Conservation (phyloP, 2,888 invertebrate species). For the Doris montereyensis region DNA sequence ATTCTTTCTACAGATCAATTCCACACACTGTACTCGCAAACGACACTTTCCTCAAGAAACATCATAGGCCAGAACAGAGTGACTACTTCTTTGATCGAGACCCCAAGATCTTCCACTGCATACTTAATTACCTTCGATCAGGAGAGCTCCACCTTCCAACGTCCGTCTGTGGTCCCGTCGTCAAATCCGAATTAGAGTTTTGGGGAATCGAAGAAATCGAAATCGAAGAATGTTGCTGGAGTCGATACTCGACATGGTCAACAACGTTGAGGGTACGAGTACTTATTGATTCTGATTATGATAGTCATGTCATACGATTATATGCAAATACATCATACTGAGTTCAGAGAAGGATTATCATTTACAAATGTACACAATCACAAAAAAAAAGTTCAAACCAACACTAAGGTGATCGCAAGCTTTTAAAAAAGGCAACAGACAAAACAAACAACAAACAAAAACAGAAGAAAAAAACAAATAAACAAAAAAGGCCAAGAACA, state of each 20-base stretch:
- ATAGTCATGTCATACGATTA: too few relatives aligned
- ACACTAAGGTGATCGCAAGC: too few relatives aligned
- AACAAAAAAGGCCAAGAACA: too few relatives aligned
- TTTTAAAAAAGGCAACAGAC: too few relatives aligned
- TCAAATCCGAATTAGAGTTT: constrained; percentile 64
- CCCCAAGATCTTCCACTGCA: constrained; percentile 48
- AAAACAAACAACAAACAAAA: too few relatives aligned
- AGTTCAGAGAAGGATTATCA: too few relatives aligned
- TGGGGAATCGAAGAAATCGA: constrained; percentile 69
- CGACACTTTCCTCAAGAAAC: constrained; percentile 42
- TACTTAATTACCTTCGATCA: constrained; percentile 50
- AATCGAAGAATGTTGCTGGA: constrained; percentile 70
- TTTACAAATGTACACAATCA: not conserved
- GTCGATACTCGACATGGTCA: constrained; percentile 67
- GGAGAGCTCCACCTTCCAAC: constrained; percentile 52
- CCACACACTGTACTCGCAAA: constrained; percentile 46
- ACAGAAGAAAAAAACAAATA: too few relatives aligned
- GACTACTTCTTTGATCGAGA: constrained; percentile 54
- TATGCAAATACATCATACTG: too few relatives aligned
- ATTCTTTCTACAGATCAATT: constrained; percentile 27
- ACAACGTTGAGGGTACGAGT: constrained; percentile 52
- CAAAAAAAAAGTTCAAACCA: too few relatives aligned
- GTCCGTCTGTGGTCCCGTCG: constrained; percentile 48
- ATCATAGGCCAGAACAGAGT: constrained; percentile 40
- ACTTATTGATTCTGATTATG: too few relatives aligned